Conservation (phyloP, 2,797 vertebrate genomes). For the Trematomus bernacchii region DNA sequence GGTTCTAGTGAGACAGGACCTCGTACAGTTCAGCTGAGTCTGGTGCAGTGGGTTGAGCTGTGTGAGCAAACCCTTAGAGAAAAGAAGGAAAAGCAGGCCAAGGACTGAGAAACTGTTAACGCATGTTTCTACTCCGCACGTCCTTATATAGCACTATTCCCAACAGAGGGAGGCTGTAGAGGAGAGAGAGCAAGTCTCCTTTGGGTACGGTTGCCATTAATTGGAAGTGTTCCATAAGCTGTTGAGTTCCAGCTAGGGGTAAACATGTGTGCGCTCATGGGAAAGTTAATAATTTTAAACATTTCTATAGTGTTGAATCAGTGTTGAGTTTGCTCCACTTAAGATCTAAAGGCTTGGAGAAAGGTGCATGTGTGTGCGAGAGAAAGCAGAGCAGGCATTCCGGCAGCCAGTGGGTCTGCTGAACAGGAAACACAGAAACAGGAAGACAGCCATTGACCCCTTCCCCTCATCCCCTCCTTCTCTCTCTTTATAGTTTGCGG, state of each 20-base stretch:
- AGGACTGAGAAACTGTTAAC: slow-evolving; percentile 77
- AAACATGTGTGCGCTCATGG: slow-evolving; percentile 68
- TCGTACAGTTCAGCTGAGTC: slow-evolving; percentile 40
- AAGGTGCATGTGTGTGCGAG: slow-evolving; percentile 29
- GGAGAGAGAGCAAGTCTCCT: slow-evolving; percentile 50
- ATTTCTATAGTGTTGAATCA: slow-evolving; percentile 54
- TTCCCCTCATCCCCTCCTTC: slow-evolving; percentile 43
- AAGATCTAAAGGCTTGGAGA: slow-evolving; percentile 43
- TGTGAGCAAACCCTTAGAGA: slow-evolving; percentile 56
- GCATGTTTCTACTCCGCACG: slow-evolving; percentile 75
- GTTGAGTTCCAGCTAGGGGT: slow-evolving; percentile 67
- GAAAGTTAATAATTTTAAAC: slow-evolving; percentile 65
- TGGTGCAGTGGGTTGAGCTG: slow-evolving; percentile 66
- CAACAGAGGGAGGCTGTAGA: slow-evolving; percentile 41
- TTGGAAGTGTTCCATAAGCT: slow-evolving; percentile 70
- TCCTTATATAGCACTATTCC: slow-evolving; percentile 80
- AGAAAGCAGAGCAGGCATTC: slow-evolving; percentile 31
- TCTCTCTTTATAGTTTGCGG: slow-evolving; percentile 57
- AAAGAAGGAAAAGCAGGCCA: slow-evolving; percentile 77
- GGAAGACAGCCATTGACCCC: slow-evolving; percentile 79
- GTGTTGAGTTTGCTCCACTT: slow-evolving; percentile 58
- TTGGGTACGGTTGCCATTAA: slow-evolving; percentile 74
- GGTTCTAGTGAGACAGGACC: slow-evolving; percentile 29
- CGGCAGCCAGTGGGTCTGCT: slow-evolving; percentile 51
- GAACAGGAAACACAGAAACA: slow-evolving; percentile 75